Evolutionary conservation across 2,888 invertebrate genomes (phyloP).

Genomic region (Noctua janthe): DNA sequence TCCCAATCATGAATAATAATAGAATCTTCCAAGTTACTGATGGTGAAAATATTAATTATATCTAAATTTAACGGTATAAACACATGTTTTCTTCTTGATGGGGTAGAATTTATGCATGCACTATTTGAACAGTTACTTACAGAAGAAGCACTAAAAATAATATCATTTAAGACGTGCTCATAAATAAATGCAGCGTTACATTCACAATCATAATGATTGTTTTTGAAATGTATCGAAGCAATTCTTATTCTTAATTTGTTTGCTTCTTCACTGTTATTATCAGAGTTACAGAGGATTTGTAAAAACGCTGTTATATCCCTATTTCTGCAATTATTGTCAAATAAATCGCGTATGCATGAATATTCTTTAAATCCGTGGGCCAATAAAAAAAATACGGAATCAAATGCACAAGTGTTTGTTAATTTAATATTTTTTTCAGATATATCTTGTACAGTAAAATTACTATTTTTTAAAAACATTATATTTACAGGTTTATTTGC

Average conservation of each 20-base stretch:
- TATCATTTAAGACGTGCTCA: slow-evolving; percentile 50
- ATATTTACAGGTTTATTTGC: slow-evolving; percentile 51
- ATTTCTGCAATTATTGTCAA: slow-evolving; percentile 50
- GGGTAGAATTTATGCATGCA: slow-evolving; percentile 10
- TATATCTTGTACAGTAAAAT: slow-evolving; percentile 48
- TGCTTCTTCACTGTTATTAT: slow-evolving; percentile 49
- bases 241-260: slow-evolving; percentile 48
- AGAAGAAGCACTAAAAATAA: slow-evolving; percentile 49
- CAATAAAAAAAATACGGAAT: no score
- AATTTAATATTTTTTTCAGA: slow-evolving; percentile 43
- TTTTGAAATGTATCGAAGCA: slow-evolving; percentile 47
- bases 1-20: slow-evolving; percentile 25
- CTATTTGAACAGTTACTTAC: slow-evolving; percentile 50
- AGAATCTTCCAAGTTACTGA: slow-evolving; percentile 50
- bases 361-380: slow-evolving; percentile 27
- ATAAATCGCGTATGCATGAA: slow-evolving; percentile 49
- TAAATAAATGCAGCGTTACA: slow-evolving; percentile 52
- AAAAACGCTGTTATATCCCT: slow-evolving; percentile 46
- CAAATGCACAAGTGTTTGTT: no score
- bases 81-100: slow-evolving; percentile 5
- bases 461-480: slow-evolving; percentile 51
- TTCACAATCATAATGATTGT: slow-evolving; percentile 41
- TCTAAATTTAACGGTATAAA: slow-evolving; percentile 47
- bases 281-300: no score
- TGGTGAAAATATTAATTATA: slow-evolving; percentile 50